Conservation (phyloP, 2,888 invertebrate genomes). For the Pocota personata region DNA sequence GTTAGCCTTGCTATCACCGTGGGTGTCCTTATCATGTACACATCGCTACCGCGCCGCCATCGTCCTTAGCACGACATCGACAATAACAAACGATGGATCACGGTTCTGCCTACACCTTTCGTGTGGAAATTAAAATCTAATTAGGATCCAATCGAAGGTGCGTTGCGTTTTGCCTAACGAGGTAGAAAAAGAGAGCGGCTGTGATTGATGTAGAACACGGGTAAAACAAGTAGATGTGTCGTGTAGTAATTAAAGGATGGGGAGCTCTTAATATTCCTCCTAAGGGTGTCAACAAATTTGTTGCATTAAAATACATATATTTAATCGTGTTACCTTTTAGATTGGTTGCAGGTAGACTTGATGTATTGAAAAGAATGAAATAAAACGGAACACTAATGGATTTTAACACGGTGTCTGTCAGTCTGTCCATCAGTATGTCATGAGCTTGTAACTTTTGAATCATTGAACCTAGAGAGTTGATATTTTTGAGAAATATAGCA, state of each 20-base stretch:
- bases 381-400: too few species aligned
- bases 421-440: too few species aligned
- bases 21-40: conserved; percentile 33
- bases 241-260: not conserved
- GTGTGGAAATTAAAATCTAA: conserved; percentile 49
- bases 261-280: not conserved
- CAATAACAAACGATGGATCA: conserved; percentile 30
- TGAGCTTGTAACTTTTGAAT: too few species aligned
- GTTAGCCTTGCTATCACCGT: conserved; percentile 20
- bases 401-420: too few species aligned
- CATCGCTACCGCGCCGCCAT: not conserved
- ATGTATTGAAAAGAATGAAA: too few species aligned
- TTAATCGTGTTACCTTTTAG: not conserved
- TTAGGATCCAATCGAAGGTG: conserved; percentile 39
- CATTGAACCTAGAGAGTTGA: too few species aligned
- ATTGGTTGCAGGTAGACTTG: too few species aligned
- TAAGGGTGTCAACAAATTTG: not conserved
- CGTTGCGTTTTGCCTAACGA: not conserved
- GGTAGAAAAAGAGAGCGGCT: not conserved
- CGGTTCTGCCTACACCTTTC: conserved; percentile 44
- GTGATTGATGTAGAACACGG: conserved; percentile 39
- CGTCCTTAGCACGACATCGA: conserved; percentile 6
- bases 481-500: too few species aligned
- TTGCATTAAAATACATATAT: not conserved
- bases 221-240: conserved; percentile 18